These are phyloP conservation scores for Cettia cetti DNA, from an alignment of 2,113 vertebrate genomes.

Conservation along the genomic window DNA sequence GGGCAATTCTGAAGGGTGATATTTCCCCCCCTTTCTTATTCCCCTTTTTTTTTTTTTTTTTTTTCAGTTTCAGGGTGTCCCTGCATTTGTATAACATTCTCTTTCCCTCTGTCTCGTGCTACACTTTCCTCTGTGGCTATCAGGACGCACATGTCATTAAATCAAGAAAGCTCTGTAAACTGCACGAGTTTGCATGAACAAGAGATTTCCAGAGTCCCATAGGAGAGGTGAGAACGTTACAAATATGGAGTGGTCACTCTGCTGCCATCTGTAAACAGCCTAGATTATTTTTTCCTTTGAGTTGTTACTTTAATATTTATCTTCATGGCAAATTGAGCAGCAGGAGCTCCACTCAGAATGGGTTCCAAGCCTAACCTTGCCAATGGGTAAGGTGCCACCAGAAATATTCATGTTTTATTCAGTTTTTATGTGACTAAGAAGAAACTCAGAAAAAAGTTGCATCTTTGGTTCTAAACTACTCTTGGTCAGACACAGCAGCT, in stretches of 20 bases:
- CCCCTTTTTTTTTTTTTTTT: neutral
- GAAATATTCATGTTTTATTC: neutral
- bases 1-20: neutral
- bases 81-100: neutral
- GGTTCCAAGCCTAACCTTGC: neutral
- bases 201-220: neutral
- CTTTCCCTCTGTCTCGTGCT: neutral
- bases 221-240: neutral
- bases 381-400: neutral
- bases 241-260: neutral
- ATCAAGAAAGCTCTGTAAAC: neutral
- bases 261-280: neutral
- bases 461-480: neutral
- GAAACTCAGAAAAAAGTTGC: neutral
- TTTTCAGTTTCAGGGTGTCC: neutral
- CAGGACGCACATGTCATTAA: neutral
- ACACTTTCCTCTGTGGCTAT: neutral
- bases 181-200: neutral
- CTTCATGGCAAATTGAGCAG: neutral
- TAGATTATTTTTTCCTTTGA: neutral
- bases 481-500: neutral
- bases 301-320: neutral
- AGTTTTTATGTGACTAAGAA: neutral
- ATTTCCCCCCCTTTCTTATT: neutral
- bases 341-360: neutral